These are phyloP conservation scores for Brotula barbata DNA, from an alignment of 2,797 vertebrate genomes.

Conservation along the genomic window DNA sequence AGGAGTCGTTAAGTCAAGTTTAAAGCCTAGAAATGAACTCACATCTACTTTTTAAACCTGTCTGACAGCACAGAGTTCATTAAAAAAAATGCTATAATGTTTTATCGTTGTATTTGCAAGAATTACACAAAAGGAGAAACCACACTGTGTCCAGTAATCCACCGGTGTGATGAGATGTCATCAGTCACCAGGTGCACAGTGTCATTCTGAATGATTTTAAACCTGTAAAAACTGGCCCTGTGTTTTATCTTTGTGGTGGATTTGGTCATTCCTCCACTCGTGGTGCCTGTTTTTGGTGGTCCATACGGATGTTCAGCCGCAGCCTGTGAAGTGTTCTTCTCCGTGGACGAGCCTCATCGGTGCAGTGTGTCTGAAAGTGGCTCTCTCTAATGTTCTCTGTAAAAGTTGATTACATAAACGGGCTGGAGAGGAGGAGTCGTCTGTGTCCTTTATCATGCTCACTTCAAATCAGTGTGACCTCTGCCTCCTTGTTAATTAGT, in stretches of 20 bases:
- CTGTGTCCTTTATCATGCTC: constrained; percentile 23
- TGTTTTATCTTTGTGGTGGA: too few species aligned
- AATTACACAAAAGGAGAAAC: too few species aligned
- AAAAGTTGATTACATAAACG: too few species aligned
- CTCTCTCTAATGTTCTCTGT: too few species aligned
- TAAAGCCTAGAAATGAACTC: too few species aligned
- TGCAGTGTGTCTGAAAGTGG: too few species aligned
- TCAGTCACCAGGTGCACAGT: not conserved
- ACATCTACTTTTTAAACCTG: too few species aligned
- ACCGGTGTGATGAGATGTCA: constrained; percentile 2
- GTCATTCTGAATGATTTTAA: not conserved
- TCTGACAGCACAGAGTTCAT: not conserved
- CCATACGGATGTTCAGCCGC: not conserved
- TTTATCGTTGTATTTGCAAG: constrained; percentile 1
- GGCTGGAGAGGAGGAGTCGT: not conserved
- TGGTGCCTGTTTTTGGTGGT: not conserved
- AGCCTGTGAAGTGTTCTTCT: not conserved
- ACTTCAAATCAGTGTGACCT: constrained; percentile 8
- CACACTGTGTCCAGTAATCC: too few species aligned
- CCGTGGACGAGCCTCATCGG: constrained; percentile 13
- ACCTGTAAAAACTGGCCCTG: not conserved
- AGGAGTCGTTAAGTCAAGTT: constrained; percentile 24
- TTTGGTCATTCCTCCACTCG: too few species aligned
- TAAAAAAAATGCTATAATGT: constrained; percentile 3
- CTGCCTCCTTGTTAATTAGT: constrained; percentile 3